Base-by-base conservation (phyloP, 2,888 invertebrate species). In the Crossocerus cetratus region DNA sequence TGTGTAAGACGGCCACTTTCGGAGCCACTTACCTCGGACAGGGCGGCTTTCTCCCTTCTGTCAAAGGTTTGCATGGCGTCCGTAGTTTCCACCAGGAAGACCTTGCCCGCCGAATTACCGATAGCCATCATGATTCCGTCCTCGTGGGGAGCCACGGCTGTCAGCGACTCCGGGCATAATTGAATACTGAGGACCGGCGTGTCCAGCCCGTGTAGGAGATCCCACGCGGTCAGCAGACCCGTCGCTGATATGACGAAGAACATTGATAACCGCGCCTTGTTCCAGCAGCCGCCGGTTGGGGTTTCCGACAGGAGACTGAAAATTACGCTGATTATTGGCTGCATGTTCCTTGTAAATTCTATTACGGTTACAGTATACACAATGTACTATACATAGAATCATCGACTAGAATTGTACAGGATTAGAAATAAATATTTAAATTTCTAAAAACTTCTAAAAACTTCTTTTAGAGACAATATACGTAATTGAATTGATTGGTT, bases 171-270 rank as follows among this genome's bases (percentile, higher is more conserved):
- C 84, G 95, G 94, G 86, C 94, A 90, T 75, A 94, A 92, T 91
- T 94, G 93, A 55, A 94, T 93, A 62, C 94, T 95, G 43, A 97
- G 92, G 11, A 95, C 94, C 0, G 98, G 96, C 58, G 95, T 94
- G 85, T 94, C 94, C 84, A 97, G 95, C 84, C 96, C 94, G 79
- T 96, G 94, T 64, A 98, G 91, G 72, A 98, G 91, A 90, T 98
- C 98, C 97, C 98, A 98, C 49, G 96, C 95, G 77, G 97, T 96
- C 54, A 98, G 89, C 62, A 95, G 94, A 0, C 98, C 98, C 86
- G 96, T 96, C 91, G 94, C 94, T 84, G 96, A 95, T 2, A 96
- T 96, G 2, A 96, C 94, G 86, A 96, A 95, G 90, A 97, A 96
- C 69, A 96, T 93, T 0, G 98, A 97, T 79, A 96, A 96, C 86